phyloP scores from a whole-genome alignment of 2,888 invertebrate genomes.

The Synanthedon tipuliformis region DNA sequence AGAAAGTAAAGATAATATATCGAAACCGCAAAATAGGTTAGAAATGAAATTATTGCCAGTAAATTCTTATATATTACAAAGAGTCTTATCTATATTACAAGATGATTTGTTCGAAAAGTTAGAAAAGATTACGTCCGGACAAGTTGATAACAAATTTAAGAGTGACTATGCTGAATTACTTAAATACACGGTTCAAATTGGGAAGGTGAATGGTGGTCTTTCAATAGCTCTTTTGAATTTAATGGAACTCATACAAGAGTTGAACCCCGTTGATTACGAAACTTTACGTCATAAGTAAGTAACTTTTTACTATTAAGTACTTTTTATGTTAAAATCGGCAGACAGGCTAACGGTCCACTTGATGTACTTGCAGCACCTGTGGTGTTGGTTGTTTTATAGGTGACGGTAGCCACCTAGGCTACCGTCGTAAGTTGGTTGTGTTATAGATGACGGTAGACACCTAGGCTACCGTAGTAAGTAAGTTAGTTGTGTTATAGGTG shows the following conservation, averaged over 20 bases:
- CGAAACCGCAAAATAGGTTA: neutral
- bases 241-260: constrained; percentile 28
- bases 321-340: too few species aligned
- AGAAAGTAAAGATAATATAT: constrained; percentile 5
- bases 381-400: too few species aligned
- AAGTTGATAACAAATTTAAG: neutral
- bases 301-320: neutral
- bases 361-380: too few species aligned
- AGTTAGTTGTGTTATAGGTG: too few species aligned
- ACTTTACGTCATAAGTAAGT: constrained; percentile 25
- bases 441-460: too few species aligned
- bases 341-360: too few species aligned
- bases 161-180: constrained; percentile 14
- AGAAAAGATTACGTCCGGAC: constrained; percentile 11
- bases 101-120: constrained; percentile 22
- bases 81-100: constrained; percentile 37
- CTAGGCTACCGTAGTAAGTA: too few species aligned
- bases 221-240: constrained; percentile 35
- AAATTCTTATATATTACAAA: constrained; percentile 61
- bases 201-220: constrained; percentile 30
- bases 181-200: constrained; percentile 18
- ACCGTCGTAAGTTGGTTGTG: too few species aligned
- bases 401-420: too few species aligned
- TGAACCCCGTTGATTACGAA: constrained; percentile 16
- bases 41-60: constrained; percentile 66